These are phyloP conservation scores for Sebastes kiyomatsui DNA, from an alignment of 2,797 vertebrate species.

Conservation along the genomic window DNA sequence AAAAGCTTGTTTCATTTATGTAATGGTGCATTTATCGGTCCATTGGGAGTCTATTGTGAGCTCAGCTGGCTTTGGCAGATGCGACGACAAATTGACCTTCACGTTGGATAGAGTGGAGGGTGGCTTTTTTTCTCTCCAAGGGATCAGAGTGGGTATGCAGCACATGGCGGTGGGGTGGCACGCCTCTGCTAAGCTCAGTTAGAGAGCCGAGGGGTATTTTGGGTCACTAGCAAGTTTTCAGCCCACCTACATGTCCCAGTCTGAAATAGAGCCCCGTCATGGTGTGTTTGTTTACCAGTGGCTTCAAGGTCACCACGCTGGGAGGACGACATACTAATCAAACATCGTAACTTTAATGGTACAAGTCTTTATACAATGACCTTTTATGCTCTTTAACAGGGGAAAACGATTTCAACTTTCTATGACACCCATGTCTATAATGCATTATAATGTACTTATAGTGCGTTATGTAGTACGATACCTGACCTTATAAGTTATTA, in stretches of 20 bases:
- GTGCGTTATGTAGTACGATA: rapidly evolving
- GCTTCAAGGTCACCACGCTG: background rate
- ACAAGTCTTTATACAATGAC: background rate
- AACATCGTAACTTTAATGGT: background rate
- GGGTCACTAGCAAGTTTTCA: background rate
- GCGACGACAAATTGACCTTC: conserved; percentile 67
- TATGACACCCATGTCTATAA: background rate
- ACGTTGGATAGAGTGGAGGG: conserved; percentile 33
- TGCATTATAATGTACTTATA: background rate
- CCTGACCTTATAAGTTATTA: no score
- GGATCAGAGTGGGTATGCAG: conserved; percentile 25
- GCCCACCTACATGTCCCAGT: background rate
- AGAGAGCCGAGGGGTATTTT: conserved; percentile 4
- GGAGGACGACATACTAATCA: background rate
- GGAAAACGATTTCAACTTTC: background rate
- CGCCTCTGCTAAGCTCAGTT: conserved; percentile 3
- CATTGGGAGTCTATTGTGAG: conserved; percentile 20
- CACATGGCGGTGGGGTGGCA: background rate
- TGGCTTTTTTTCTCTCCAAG: background rate
- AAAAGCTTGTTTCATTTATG: conserved; percentile 33
- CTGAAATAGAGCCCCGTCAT: background rate
- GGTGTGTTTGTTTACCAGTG: background rate
- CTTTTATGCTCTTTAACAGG: background rate
- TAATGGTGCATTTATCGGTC: background rate
- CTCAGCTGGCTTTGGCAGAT: conserved; percentile 25